Evolutionary conservation across 2,888 invertebrate species (phyloP), one percentile per base, ranked within the genome.

Genomic region (Argynnis bischoffii): DNA sequence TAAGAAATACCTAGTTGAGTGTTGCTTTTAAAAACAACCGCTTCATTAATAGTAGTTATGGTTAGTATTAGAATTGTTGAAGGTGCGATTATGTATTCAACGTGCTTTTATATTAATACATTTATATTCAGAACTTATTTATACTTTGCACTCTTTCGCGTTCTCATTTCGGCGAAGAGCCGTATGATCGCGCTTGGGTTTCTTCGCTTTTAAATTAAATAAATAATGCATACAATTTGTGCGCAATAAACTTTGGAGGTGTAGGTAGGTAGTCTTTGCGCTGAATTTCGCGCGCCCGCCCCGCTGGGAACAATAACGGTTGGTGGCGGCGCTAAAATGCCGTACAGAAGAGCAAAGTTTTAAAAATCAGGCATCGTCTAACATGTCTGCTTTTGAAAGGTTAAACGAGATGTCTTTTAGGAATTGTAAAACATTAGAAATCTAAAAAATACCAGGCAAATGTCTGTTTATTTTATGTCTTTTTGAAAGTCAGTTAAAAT

Each of bases 191-290:
- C 82, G 84, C 84, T 80, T 79, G 84, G 86, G 88, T 87, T 89
- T 91, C 91, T 90, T 90, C 88, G 87, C 91, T 89, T 90, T 90
- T 90, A 91, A 91, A 91, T 91, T 90, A 91, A 91, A 91, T 91
- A 91, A 91, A 90, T 91, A 90, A 91, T 91, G 85, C 91, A 91
- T 79, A 90, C 89, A 90, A 91, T 91, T 91, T 90, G 89, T 87
- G 90, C 86, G 88, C 89, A 89, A 88, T 91, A 90, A 90, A 90
- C 84, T 88, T 84, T 83, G 83, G 80, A 87, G 88, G 85, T 86
- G 87, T 83, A 86, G 83, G 60, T 85, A 81, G 82, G 81, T 84
- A 84, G 84, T 81, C 81, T 82, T 82, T 85, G 85, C 82, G 83
- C 81, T 80, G 87, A 86, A 88, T 81, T 87, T 87, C 85, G 81